Base-by-base conservation (phyloP, 2,113 vertebrate genomes). In the Etheostoma spectabile region DNA sequence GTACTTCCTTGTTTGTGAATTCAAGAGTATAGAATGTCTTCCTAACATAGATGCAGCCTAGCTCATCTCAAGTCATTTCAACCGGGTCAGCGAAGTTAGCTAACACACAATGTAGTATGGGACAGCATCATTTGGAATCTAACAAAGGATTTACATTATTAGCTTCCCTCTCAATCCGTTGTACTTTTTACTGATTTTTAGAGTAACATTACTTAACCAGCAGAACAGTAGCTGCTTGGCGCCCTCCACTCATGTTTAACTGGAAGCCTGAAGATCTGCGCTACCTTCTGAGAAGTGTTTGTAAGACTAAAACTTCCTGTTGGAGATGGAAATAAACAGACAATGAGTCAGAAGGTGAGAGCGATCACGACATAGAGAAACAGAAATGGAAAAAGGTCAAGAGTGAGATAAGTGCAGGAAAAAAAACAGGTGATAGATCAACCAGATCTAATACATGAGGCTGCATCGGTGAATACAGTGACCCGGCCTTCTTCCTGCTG, bases 331-430 rank as follows among this genome's bases (percentile, higher is more conserved):
- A 68, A 68, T 56, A 52, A 52, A 64, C 67, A n/a, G 65, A 71
- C 53, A 38, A 51, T 51, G 56, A 30, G 42, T 22, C 38, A 68
- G 57, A 60, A 12, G 6, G 62, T 2, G 57, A 35, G 19, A n/a
- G 46, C 68, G 61, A 63, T 63, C 60, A 24, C 62, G 57, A 68
- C 16, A 12, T 10, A 59, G 22, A 62, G 24, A 59, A 21, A 56
- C 27, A 11, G 53, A 18, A 66, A 73, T 22, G 33, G 38, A 53
- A 80, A 77, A 82, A 55, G 61, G 65, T 81, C 55, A 33, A 71
- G 52, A 61, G 59, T 53, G 38, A 73, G 65, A 87, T 73, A 64
- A 74, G 63, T 15, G 12, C 19, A 33, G 19, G 4, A 11, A 52
- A 48, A 27, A 60, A 14, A 62, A 11, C 65, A 21, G 72, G 55